phyloP scores from a whole-genome alignment of 2,797 vertebrate species.

The Anguilla megastoma region DNA sequence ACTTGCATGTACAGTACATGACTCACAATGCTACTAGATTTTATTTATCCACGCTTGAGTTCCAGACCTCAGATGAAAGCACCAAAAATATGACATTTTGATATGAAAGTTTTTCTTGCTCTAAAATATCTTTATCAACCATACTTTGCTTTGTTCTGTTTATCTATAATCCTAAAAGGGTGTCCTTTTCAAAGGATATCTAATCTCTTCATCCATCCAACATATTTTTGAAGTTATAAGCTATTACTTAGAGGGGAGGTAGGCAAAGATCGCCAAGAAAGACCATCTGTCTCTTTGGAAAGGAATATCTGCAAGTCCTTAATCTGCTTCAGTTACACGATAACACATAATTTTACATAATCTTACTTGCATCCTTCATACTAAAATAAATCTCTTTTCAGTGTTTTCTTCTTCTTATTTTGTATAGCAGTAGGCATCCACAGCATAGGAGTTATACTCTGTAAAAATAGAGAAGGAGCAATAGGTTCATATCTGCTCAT shows the following conservation, averaged over 20 bases:
- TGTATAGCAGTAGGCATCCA: not conserved
- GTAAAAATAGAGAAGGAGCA: not conserved
- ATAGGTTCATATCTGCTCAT: not conserved
- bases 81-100: not conserved
- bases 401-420: not conserved
- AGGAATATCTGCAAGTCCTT: not conserved
- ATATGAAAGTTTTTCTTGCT: not conserved
- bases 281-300: not conserved
- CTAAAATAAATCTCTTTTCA: not conserved
- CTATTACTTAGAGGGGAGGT: not conserved
- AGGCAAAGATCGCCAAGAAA: not conserved
- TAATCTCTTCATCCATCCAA: not conserved
- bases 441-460: not conserved
- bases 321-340: not conserved
- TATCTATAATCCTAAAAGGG: not conserved
- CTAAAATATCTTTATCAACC: not conserved
- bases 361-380: not conserved
- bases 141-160: not conserved
- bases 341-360: not conserved
- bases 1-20: not conserved
- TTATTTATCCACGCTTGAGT: not conserved
- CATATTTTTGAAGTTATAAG: constrained; percentile 6
- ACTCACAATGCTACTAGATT: not conserved
- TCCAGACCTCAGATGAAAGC: not conserved
- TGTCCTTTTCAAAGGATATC: constrained; percentile 11